Percentiles rank a stretch among this genome's conserved stretches.
Conservation (phyloP, 2,888 invertebrate genomes). For the Metellina segmentata region DNA sequence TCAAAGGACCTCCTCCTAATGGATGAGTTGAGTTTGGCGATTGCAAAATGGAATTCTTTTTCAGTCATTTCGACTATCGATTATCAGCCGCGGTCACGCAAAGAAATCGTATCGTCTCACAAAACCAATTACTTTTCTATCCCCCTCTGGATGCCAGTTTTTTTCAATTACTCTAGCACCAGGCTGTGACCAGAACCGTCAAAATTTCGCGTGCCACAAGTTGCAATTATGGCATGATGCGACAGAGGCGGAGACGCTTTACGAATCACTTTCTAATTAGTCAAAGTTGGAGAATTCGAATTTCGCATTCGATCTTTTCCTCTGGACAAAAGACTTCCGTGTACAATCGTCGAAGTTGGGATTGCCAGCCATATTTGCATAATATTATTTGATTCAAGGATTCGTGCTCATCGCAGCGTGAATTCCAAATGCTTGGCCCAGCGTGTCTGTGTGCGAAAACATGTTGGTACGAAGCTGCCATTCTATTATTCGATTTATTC, state of each 20-base stretch:
- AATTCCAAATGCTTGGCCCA: no score
- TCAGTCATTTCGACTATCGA: conserved; percentile 22
- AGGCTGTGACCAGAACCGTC: conserved; percentile 32
- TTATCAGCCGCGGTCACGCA: conserved; percentile 58
- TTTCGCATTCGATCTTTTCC: conserved; percentile 2
- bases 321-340: neutral
- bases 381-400: neutral
- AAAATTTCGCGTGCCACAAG: conserved; percentile 40
- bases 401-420: neutral
- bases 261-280: conserved; percentile 43
- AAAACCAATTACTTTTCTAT: conserved; percentile 58
- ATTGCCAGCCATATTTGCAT: neutral
- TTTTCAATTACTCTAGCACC: conserved; percentile 68
- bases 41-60: conserved; percentile 9
- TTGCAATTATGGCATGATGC: conserved; percentile 48
- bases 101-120: conserved; percentile 67
- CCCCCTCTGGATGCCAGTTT: neutral
- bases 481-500: neutral
- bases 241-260: conserved; percentile 16
- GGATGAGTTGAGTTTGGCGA: conserved; percentile 23
- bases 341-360: neutral
- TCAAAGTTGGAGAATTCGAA: conserved; percentile 43
- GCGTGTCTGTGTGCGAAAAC: no score
- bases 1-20: conserved; percentile 27
- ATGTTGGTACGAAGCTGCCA: neutral